Percentiles rank a stretch among this genome's conserved stretches.
These are phyloP conservation scores for Nomada ruficornis DNA, from an alignment of 2,888 invertebrate species.

Conservation along the genomic window DNA sequence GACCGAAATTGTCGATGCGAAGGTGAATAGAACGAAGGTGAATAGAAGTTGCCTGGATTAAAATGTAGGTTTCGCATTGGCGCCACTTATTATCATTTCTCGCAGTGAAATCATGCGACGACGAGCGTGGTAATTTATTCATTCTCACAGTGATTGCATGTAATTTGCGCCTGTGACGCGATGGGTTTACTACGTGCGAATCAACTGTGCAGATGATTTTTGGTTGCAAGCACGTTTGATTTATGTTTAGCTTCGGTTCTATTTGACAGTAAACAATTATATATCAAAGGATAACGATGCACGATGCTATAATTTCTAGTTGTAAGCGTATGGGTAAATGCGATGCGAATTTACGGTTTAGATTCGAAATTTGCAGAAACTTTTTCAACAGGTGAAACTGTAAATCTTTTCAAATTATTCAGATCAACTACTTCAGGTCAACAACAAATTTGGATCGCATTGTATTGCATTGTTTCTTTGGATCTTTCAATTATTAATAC, in stretches of 20 bases:
- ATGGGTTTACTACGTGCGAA: not conserved
- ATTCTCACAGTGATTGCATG: not conserved
- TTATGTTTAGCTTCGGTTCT: not conserved
- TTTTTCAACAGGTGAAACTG: too few relatives aligned
- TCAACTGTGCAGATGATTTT: constrained; percentile 24
- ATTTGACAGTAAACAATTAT: constrained; percentile 5
- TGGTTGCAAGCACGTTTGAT: constrained; percentile 52
- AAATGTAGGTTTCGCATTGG: not conserved
- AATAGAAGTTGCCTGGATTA: not conserved
- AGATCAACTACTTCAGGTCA: too few relatives aligned
- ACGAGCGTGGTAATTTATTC: not conserved
- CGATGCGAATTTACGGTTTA: constrained; percentile 26
- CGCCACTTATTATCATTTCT: not conserved
- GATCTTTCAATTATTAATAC: too few relatives aligned
- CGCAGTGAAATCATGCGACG: constrained; percentile 24
- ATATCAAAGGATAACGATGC: not conserved
- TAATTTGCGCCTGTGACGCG: not conserved
- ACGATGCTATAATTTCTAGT: not conserved
- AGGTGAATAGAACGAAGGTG: not conserved
- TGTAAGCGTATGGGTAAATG: constrained; percentile 4
- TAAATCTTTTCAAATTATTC: not conserved
- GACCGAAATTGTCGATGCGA: not conserved
- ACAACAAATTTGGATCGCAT: too few relatives aligned
- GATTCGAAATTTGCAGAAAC: too few relatives aligned
- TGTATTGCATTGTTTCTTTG: too few relatives aligned